Conservation (phyloP, 1,140 invertebrate species). For the Papilio aristodemus region DNA sequence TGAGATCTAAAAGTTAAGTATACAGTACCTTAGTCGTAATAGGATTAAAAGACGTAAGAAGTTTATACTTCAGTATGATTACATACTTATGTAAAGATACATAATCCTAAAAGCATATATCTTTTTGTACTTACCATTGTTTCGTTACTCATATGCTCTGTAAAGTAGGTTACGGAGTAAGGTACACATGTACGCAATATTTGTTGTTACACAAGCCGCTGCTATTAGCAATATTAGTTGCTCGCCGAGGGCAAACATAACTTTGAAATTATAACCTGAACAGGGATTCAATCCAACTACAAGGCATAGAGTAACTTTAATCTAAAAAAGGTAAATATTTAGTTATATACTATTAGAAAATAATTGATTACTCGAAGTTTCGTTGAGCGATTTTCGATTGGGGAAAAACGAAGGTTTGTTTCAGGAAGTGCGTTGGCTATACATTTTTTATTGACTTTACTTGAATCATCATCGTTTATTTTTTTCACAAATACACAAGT, state of each 20-base stretch:
- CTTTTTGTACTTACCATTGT: not conserved
- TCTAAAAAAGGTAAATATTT: not conserved
- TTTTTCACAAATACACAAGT: too few relatives aligned
- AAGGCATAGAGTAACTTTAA: not conserved
- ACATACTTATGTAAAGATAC: not conserved
- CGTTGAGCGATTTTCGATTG: too few relatives aligned
- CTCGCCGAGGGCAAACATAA: slow-evolving; percentile 10
- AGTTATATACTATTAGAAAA: not conserved
- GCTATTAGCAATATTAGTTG: slow-evolving; percentile 14
- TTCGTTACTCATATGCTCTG: not conserved
- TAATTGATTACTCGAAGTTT: too few relatives aligned
- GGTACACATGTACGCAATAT: slow-evolving; percentile 12
- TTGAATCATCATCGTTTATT: too few relatives aligned
- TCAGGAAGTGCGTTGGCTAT: too few relatives aligned
- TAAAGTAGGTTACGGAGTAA: slow-evolving; percentile 7
- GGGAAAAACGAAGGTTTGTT: too few relatives aligned
- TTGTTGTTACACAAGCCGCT: slow-evolving; percentile 7
- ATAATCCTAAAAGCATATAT: not conserved
- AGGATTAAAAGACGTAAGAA: not conserved
- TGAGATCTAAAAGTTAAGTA: too few relatives aligned
- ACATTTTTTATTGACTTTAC: too few relatives aligned
- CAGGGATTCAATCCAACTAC: not conserved
- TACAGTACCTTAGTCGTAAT: not conserved
- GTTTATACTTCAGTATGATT: not conserved
- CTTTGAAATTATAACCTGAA: slow-evolving; percentile 20